Evolutionary conservation across 2,113 vertebrate genomes (phyloP), one percentile per base, ranked within the genome.

Genomic region (Setophaga coronata): DNA sequence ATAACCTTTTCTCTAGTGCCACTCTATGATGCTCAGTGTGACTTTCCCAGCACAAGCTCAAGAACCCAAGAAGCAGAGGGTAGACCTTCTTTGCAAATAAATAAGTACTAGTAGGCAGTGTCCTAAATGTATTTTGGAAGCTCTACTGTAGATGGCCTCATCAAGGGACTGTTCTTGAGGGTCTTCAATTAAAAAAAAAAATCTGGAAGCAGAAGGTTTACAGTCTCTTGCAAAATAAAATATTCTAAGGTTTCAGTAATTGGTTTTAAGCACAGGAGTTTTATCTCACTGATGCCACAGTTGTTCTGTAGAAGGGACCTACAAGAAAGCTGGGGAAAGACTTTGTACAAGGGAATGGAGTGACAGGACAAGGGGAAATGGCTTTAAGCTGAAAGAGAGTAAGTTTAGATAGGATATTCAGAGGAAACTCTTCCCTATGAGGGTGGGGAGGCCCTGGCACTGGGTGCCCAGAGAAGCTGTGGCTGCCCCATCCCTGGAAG

Each of bases 331-430:
- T 50, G 31, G 13, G 25, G 26, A 58, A 76, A 58, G 14, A 58
- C 17, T 76, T 34, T 50, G 8, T 42, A 34, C 31, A 34, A 34
- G 31, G 36, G 8, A 17, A 21, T 33, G 36, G 9, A 86, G 43
- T 21, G 26, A 31, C 31, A 67, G 43, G 25, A 58, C 13, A 66
- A 42, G 13, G 43, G 43, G 8, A 36, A 50, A 50, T 50, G 51
- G 34, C 8, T 66, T 66, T 58, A 58, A 66, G 10, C 31, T 67
- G 17, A 74, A 33, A 50, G 24, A 67, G 25, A 76, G 25, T 42
- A 20, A 8, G 17, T 31, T 67, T 50, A 50, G 10, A 58, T 14
- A 5, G 8, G 51, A 29, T 42, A 50, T 31, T 50, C 0, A 0
- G 31, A 50, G 24, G 10, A 42, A 57, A 50, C 1, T 66, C 19